These are phyloP conservation scores for Saccopteryx leptura DNA, from an alignment of 2,113 vertebrate genomes.

Conservation along the genomic window DNA sequence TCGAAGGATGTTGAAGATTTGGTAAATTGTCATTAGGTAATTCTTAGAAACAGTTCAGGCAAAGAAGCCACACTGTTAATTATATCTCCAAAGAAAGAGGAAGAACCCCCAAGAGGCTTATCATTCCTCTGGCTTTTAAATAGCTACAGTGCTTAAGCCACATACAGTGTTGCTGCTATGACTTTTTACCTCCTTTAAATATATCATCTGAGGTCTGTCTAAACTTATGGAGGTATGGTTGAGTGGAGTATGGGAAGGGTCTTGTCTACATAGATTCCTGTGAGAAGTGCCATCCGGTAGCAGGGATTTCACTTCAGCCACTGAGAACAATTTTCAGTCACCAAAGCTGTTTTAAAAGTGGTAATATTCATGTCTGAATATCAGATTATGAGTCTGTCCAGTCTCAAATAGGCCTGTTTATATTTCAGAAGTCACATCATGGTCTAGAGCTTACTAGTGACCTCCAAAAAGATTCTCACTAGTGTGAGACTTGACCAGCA, in stretches of 20 bases:
- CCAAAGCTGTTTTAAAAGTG: slow-evolving; percentile 69
- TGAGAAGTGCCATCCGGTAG: slow-evolving; percentile 53
- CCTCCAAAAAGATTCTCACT: neutral
- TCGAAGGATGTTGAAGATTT: slow-evolving; percentile 90
- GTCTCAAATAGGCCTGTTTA: neutral
- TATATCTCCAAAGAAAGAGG: slow-evolving; percentile 84
- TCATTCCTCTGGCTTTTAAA: slow-evolving; percentile 74
- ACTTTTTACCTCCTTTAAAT: slow-evolving; percentile 78
- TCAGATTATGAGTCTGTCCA: neutral
- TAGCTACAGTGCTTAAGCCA: slow-evolving; percentile 66
- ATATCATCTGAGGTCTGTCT: slow-evolving; percentile 69
- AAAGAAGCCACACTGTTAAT: slow-evolving; percentile 77
- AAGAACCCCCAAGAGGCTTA: slow-evolving; percentile 66
- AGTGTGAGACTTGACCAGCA: slow-evolving; percentile 56
- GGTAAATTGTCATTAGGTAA: slow-evolving; percentile 88
- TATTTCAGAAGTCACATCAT: slow-evolving; percentile 20
- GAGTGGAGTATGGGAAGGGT: neutral
- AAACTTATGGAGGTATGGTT: slow-evolving; percentile 35
- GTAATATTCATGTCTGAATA: slow-evolving; percentile 53
- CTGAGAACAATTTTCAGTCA: slow-evolving; percentile 49
- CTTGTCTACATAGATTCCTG: slow-evolving; percentile 45
- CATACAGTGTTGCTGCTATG: slow-evolving; percentile 79
- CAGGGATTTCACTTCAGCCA: slow-evolving; percentile 57
- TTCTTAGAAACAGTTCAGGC: slow-evolving; percentile 74
- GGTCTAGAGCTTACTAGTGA: slow-evolving; percentile 39